Evolutionary conservation across 2,888 invertebrate species (phyloP).

Genomic region (Lithodes maja): DNA sequence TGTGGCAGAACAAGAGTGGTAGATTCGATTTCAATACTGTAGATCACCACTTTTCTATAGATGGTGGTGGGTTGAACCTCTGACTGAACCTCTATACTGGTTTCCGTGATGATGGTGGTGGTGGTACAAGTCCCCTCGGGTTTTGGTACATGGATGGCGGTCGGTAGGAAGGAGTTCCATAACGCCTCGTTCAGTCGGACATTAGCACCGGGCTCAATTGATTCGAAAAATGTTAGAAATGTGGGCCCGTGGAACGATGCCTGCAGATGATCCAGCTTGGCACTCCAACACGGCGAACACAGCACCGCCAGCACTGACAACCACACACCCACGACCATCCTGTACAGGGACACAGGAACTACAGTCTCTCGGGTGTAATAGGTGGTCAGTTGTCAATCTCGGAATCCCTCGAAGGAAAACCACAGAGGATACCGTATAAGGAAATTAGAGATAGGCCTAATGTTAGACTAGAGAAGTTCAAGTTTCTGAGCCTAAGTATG

Average conservation of each 20-base stretch:
- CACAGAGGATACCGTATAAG: background rate
- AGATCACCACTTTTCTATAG: slow-evolving; percentile 53
- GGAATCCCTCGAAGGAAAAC: background rate
- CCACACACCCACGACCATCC: slow-evolving; percentile 22
- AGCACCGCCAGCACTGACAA: slow-evolving; percentile 21
- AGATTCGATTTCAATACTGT: slow-evolving; percentile 52
- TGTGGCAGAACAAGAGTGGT: slow-evolving; percentile 37
- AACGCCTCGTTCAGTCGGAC: slow-evolving; percentile 29
- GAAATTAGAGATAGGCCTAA: background rate
- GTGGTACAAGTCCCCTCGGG: slow-evolving; percentile 45
- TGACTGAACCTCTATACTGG: slow-evolving; percentile 33
- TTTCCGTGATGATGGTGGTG: slow-evolving; percentile 41
- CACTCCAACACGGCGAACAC: slow-evolving; percentile 23
- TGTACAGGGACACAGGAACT: background rate
- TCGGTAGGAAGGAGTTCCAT: slow-evolving; percentile 51
- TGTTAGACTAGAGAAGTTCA: background rate
- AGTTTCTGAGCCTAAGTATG: background rate
- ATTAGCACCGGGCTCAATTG: background rate
- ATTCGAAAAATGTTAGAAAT: too few relatives aligned
- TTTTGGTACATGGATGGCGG: slow-evolving; percentile 11
- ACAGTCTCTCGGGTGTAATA: background rate
- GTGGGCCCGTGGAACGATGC: slow-evolving; percentile 21
- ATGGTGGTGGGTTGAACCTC: slow-evolving; percentile 60
- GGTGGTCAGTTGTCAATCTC: background rate
- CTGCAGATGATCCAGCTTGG: slow-evolving; percentile 37